phyloP scores from a whole-genome alignment of 1,140 invertebrate genomes.

The Drosophila ficusphila region DNA sequence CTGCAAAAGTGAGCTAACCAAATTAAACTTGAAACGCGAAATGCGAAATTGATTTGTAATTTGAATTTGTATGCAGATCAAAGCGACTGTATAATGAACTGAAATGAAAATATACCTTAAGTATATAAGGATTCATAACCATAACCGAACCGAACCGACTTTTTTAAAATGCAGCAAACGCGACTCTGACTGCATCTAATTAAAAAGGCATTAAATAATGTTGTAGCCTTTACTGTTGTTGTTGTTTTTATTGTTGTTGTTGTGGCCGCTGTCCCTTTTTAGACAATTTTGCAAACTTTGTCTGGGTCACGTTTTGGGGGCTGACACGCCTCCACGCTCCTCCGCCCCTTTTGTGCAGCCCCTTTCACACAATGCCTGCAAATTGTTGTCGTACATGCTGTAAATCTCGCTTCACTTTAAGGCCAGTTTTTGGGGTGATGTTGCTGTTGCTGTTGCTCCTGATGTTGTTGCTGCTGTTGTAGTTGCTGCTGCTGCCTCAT shows the following conservation, averaged over 20 bases:
- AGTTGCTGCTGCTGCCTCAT: conserved; percentile 28
- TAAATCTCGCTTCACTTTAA: conserved; percentile 73
- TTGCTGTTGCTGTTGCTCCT: conserved; percentile 11
- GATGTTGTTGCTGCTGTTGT: conserved; percentile 7
- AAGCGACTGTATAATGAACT: conserved; percentile 49
- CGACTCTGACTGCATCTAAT: conserved; percentile 70
- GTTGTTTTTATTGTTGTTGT: conserved; percentile 3
- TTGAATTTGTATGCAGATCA: conserved; percentile 82
- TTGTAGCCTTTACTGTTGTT: conserved; percentile 7
- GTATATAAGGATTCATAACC: conserved; percentile 35
- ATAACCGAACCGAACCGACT: conserved; percentile 3
- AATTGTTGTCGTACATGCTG: conserved; percentile 78
- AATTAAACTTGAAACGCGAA: conserved; percentile 77
- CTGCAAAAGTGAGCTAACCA: conserved; percentile 60
- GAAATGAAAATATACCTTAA: conserved; percentile 18
- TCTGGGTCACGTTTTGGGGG: conserved; percentile 73
- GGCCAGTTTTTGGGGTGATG: conserved; percentile 51
- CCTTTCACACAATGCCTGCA: conserved; percentile 54
- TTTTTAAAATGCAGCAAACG: conserved; percentile 71
- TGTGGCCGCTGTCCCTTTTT: conserved; percentile 36
- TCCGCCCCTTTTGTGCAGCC: not conserved
- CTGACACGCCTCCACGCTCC: conserved; percentile 18
- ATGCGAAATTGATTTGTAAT: conserved; percentile 80
- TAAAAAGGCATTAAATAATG: conserved; percentile 77
- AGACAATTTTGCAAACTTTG: conserved; percentile 72